A percentile compares a stretch with the other conserved stretches of the same genome.
These are phyloP conservation scores for Paramisgurnus dabryanus DNA, from an alignment of 2,113 vertebrate species.

Conservation along the genomic window DNA sequence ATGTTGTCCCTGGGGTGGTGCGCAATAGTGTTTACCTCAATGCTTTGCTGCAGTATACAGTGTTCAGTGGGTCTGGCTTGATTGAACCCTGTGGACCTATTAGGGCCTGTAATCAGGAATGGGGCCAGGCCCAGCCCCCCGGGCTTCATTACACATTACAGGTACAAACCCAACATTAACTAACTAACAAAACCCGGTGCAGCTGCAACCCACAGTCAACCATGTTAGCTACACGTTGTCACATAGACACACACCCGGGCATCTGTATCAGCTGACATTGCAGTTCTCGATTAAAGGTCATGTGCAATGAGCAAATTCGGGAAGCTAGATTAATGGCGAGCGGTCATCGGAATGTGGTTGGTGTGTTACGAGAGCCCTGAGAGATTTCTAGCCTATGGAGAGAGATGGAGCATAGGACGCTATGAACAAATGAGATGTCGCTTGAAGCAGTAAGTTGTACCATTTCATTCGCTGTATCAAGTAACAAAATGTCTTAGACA, in stretches of 20 bases:
- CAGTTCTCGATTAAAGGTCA: constrained; percentile 16
- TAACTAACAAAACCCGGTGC: constrained; percentile 45
- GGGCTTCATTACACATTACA: constrained; percentile 84
- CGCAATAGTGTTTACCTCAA: constrained; percentile 86
- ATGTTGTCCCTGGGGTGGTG: constrained; percentile 59
- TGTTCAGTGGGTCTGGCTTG: constrained; percentile 79
- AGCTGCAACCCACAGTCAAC: constrained; percentile 10
- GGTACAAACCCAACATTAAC: constrained; percentile 38
- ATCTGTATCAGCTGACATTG: background rate
- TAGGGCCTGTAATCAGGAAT: constrained; percentile 74
- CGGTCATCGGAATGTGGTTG: constrained; percentile 26
- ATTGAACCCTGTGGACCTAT: constrained; percentile 90
- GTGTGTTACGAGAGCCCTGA: constrained; percentile 31
- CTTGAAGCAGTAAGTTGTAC: constrained; percentile 57
- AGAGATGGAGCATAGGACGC: constrained; percentile 44
- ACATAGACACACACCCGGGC: background rate
- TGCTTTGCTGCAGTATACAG: constrained; percentile 79
- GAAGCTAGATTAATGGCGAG: background rate
- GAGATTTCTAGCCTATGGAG: constrained; percentile 37
- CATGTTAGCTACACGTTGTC: constrained; percentile 2
- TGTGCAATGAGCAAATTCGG: background rate
- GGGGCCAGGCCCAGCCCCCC: constrained; percentile 65
- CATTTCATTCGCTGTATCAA: background rate
- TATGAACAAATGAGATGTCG: constrained; percentile 3
- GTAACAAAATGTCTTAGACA: background rate